phyloP scores from a whole-genome alignment of 2,888 invertebrate genomes.

The Mythimna ferrago region DNA sequence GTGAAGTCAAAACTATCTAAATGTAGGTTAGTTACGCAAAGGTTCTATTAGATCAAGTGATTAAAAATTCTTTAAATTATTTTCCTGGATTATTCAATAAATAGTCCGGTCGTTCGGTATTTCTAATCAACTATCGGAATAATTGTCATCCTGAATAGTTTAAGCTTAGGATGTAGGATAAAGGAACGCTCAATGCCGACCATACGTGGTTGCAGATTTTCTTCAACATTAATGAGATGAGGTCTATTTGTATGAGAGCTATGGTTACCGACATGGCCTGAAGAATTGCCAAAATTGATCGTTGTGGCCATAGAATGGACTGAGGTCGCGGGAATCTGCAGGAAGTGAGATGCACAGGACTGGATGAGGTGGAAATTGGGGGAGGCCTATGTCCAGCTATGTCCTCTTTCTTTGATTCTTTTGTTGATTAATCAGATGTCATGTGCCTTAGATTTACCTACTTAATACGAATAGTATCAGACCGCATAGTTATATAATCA shows the following conservation, averaged over 20 bases:
- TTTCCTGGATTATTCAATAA: not conserved
- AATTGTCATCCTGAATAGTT: not conserved
- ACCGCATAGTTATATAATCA: no score
- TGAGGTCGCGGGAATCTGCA: no score
- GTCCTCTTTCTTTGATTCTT: no score
- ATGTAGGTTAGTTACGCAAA: not conserved
- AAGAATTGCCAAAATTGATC: no score
- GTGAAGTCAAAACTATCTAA: not conserved
- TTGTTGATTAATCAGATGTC: no score
- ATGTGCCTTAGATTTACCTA: no score
- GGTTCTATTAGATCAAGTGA: not conserved
- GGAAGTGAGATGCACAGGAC: no score
- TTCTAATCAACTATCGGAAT: constrained; percentile 14
- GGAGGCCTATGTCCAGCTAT: no score
- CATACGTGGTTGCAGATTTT: not conserved
- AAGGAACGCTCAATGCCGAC: not conserved
- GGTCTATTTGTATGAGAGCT: not conserved
- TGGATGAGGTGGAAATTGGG: no score
- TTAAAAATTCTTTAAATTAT: not conserved
- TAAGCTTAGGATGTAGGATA: not conserved
- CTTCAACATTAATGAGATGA: not conserved
- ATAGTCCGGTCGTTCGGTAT: not conserved
- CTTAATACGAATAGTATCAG: no score
- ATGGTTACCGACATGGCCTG: no score
- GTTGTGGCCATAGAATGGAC: no score